Evolutionary conservation across 2,888 invertebrate species (phyloP).

Genomic region (Frankliniella intonsa): DNA sequence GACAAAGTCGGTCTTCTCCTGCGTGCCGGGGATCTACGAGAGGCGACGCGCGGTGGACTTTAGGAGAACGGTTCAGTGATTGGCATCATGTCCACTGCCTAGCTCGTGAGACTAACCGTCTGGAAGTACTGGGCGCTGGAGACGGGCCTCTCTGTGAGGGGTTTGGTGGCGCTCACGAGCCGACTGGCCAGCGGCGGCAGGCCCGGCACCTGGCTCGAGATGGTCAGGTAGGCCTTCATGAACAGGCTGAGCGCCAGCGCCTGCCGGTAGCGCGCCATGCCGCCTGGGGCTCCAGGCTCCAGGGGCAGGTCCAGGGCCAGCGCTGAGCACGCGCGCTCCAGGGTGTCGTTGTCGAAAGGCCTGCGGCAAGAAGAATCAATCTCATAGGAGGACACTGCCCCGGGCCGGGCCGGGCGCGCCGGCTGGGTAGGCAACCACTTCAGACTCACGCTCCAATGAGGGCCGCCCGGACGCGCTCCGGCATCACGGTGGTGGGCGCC

Average conservation of each 20-base stretch:
- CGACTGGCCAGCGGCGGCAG: background rate
- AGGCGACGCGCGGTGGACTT: background rate
- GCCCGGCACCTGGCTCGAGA: constrained; percentile 38
- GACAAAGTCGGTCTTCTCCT: constrained; percentile 62
- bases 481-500: constrained; percentile 78
- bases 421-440: no score
- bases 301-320: constrained; percentile 73
- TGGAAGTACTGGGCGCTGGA: constrained; percentile 67
- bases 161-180: constrained; percentile 20
- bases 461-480: constrained; percentile 58
- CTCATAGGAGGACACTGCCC: background rate
- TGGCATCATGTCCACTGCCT: no score
- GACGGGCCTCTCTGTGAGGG: constrained; percentile 42
- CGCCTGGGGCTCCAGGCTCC: constrained; percentile 71
- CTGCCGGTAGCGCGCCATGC: constrained; percentile 73
- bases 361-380: constrained; percentile 42
- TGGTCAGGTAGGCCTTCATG: constrained; percentile 52
- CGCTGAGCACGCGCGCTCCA: constrained; percentile 57
- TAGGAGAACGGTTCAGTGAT: no score
- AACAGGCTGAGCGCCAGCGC: constrained; percentile 62
- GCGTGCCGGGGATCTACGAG: constrained; percentile 48
- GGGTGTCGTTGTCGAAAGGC: constrained; percentile 60
- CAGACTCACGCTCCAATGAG: constrained; percentile 51
- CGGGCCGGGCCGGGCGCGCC: no score
- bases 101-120: constrained; percentile 42